These are phyloP conservation scores for Bursaphelenchus mucronatus DNA, from an alignment of 1,140 invertebrate species.

Conservation along the genomic window DNA sequence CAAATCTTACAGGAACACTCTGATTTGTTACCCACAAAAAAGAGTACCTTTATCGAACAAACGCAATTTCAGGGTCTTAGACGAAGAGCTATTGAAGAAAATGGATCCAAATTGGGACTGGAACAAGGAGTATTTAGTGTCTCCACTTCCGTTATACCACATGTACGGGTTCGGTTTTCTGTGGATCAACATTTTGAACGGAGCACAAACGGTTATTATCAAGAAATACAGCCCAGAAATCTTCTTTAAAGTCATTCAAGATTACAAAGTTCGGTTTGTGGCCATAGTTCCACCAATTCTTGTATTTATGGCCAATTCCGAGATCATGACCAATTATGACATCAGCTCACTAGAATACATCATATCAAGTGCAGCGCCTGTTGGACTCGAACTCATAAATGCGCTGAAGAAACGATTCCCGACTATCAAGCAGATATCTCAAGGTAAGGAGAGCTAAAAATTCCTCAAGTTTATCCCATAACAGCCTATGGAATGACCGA, in stretches of 20 bases:
- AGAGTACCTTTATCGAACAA: not conserved
- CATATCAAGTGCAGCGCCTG: conserved; percentile 4
- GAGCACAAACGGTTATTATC: conserved; percentile 70
- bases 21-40: too few species aligned
- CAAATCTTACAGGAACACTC: conserved; percentile 73
- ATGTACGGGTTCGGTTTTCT: conserved; percentile 71
- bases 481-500: conserved; percentile 21
- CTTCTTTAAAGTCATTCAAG: conserved; percentile 69
- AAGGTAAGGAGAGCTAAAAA: conserved; percentile 4
- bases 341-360: conserved; percentile 11
- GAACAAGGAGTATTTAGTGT: conserved; percentile 25
- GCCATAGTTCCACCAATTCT: conserved; percentile 16
- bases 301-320: conserved; percentile 15
- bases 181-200: conserved; percentile 64
- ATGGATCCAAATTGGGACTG: conserved; percentile 5
- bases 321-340: conserved; percentile 10
- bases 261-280: conserved; percentile 64
- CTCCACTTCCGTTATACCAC: conserved; percentile 77
- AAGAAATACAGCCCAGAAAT: conserved; percentile 71
- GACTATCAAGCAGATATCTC: conserved; percentile 14
- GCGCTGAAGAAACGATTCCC: conserved; percentile 16
- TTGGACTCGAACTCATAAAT: not conserved
- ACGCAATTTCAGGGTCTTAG: not conserved
- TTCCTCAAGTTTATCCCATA: not conserved
- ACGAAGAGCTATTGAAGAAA: conserved; percentile 10